Percentiles rank a stretch among this genome's conserved stretches.
Evolutionary conservation across 1,140 invertebrate species (phyloP).

Genomic region (Stenopsyche tienmushanensis): DNA sequence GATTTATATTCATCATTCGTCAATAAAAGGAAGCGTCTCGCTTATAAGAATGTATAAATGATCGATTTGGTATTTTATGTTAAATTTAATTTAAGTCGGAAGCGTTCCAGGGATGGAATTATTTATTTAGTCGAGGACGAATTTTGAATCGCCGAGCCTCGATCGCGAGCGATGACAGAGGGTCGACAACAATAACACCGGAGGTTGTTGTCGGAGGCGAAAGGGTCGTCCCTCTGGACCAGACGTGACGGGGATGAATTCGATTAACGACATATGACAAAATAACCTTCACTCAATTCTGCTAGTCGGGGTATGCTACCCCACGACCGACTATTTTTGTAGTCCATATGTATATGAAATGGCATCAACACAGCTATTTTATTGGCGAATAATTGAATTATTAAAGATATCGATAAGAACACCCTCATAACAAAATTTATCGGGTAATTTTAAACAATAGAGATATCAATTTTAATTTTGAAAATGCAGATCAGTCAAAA

Average conservation of each 20-base stretch:
- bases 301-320: neutral
- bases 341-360: neutral
- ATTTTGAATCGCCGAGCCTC: neutral
- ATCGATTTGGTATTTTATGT: no score
- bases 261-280: constrained; percentile 32
- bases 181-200: constrained; percentile 28
- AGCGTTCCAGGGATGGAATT: no score
- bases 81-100: no score
- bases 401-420: no score
- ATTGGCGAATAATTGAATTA: neutral
- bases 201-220: constrained; percentile 21
- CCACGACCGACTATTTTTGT: constrained; percentile 12
- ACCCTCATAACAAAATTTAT: no score
- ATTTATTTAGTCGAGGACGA: neutral
- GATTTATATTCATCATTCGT: neutral
- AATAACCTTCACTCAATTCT: constrained; percentile 24
- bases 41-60: no score
- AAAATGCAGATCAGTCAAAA: no score
- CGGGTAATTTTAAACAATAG: no score
- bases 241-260: constrained; percentile 24
- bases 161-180: neutral
- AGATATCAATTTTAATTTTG: no score
- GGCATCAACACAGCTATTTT: neutral
- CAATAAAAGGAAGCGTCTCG: no score
- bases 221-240: constrained; percentile 22